phyloP scores from a whole-genome alignment of 2,113 vertebrate genomes.

The Phoxinus phoxinus region DNA sequence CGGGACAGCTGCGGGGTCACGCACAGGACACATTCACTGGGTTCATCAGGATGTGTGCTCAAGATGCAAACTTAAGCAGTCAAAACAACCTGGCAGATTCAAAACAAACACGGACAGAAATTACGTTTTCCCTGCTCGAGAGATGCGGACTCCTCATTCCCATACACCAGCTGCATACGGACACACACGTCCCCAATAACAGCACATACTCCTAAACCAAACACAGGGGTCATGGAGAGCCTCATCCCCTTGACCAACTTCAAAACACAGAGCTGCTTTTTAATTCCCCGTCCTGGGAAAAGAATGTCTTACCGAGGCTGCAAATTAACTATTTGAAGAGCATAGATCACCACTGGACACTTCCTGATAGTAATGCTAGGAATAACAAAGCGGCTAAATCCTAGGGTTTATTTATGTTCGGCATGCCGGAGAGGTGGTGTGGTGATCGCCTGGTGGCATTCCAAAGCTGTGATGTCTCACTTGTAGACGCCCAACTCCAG shows the following conservation, averaged over 20 bases:
- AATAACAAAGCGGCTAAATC: conserved; percentile 54
- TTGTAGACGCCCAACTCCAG: conserved; percentile 28
- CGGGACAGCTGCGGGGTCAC: conserved; percentile 35
- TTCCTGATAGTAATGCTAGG: conserved; percentile 59
- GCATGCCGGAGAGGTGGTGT: conserved; percentile 48
- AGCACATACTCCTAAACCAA: conserved; percentile 54
- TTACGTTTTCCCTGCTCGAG: conserved; percentile 16
- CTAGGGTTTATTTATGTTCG: conserved; percentile 56
- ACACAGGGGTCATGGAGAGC: conserved; percentile 41
- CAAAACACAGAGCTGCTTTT: conserved; percentile 57
- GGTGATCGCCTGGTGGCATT: conserved; percentile 51
- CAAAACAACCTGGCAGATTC: conserved; percentile 53
- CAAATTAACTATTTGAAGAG: conserved; percentile 51
- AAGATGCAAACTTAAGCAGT: conserved; percentile 42
- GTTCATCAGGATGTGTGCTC: conserved; percentile 40
- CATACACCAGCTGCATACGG: conserved; percentile 37
- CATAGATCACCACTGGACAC: conserved; percentile 54
- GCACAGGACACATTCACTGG: conserved; percentile 30
- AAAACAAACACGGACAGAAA: conserved; percentile 56
- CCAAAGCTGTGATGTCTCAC: conserved; percentile 52
- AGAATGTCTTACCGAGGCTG: conserved; percentile 55
- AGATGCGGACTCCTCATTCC: conserved; percentile 18
- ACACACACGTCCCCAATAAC: conserved; percentile 48
- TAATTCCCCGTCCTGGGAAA: conserved; percentile 57
- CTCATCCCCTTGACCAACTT: conserved; percentile 55